Evolutionary conservation across 2,797 vertebrate species (phyloP), one percentile per base, ranked within the genome.

Genomic region (Pogoniulus pusillus): DNA sequence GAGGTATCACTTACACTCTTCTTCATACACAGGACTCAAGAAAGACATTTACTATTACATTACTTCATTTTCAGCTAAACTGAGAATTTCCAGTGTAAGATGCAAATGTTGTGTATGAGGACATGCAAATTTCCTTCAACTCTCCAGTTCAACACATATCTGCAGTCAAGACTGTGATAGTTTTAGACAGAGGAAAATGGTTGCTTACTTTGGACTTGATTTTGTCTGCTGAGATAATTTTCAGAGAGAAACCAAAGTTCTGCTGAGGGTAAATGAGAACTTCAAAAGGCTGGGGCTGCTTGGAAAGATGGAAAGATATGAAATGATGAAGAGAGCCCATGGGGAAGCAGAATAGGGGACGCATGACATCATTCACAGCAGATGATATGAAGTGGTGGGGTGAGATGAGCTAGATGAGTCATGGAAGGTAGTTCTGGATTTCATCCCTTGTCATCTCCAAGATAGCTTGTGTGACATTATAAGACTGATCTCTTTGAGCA

Each of bases 401-500:
- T 91, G 58, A 37, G 26, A 70, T 35, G 32, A 65, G 49, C 89
- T 93, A 68, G 75, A 80, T 65, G 64, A 55, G 71, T 90, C 59
- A 65, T 75, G 35, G 51, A 87, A 62, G 41, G 58, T 85, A 62
- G 45, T n/a, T 82, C 26, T 94, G 70, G 34, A 24, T 82, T 91
- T 80, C 79, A 87, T 89, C 78, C 73, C 85, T 82, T 87, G 78
- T 93, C 51, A 24, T 89, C 77, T 71, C 24, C 73, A 80, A 91
- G 78, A 53, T 85, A 35, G 69, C 29, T 20, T 54, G 34, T 71
- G 27, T 85, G 65, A 60, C 41, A 51, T 90, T 91, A 81, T 79
- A 63, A 91, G 54, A 58, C 15, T 1, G 1, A 2, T 68, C 10
- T 2, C 62, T 85, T 89, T 82, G 51, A 83, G 22, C n/a, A 59